These are phyloP conservation scores for Whitmania pigra DNA, from an alignment of 1,140 invertebrate genomes.

Conservation along the genomic window DNA sequence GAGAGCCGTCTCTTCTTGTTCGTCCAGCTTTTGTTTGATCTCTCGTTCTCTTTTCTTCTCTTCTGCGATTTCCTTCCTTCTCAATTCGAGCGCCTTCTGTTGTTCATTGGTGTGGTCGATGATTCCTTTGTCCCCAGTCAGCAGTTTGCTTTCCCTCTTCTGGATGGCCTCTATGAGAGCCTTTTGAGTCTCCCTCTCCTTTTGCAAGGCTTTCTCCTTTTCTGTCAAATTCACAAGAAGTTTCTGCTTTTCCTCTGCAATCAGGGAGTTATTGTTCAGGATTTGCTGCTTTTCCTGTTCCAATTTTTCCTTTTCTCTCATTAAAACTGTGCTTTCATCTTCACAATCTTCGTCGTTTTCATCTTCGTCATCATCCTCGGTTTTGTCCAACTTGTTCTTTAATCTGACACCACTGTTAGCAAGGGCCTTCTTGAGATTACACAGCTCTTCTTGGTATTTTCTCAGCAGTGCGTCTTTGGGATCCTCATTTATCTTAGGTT, in stretches of 20 bases:
- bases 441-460: constrained; percentile 76
- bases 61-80: constrained; percentile 66
- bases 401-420: constrained; percentile 37
- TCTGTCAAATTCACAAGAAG: constrained; percentile 49
- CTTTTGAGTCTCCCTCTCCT: constrained; percentile 48
- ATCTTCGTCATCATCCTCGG: constrained; percentile 30
- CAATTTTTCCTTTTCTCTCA: constrained; percentile 40
- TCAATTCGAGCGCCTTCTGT: constrained; percentile 65
- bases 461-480: constrained; percentile 72
- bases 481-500: constrained; percentile 88
- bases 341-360: constrained; percentile 37
- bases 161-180: constrained; percentile 46
- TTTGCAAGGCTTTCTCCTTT: constrained; percentile 48
- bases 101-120: constrained; percentile 80
- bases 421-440: constrained; percentile 44
- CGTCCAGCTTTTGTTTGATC: constrained; percentile 71
- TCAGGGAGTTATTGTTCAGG: constrained; percentile 45
- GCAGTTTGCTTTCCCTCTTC: constrained; percentile 71
- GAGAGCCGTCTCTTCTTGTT: constrained; percentile 72
- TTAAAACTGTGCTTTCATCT: constrained; percentile 34
- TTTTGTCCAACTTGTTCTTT: constrained; percentile 28
- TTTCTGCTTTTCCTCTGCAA: constrained; percentile 50
- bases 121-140: constrained; percentile 71
- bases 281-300: constrained; percentile 48
- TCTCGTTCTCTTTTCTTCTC: constrained; percentile 56